These are phyloP conservation scores for Eubucco bourcierii DNA, from an alignment of 2,113 vertebrate genomes.

Conservation along the genomic window DNA sequence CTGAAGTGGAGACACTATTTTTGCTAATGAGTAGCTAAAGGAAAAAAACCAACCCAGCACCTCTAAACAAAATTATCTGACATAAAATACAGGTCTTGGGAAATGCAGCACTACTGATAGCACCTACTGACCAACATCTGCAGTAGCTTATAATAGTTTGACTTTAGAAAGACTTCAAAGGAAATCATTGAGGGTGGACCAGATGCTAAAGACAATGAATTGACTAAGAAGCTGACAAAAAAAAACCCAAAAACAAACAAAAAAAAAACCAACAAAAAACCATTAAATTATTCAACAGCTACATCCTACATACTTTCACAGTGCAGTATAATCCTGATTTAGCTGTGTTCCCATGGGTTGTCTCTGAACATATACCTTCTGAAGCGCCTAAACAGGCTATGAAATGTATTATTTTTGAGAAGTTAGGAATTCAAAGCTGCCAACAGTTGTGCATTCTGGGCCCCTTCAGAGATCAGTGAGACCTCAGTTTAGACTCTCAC, in stretches of 20 bases:
- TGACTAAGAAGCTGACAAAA: neutral
- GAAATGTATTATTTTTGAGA: neutral
- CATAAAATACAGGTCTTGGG: neutral
- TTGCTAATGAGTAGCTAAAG: neutral
- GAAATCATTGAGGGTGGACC: neutral
- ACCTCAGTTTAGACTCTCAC: neutral
- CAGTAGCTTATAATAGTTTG: neutral
- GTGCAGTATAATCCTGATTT: neutral
- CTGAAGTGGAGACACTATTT: neutral
- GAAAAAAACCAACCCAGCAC: neutral
- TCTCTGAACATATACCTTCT: neutral
- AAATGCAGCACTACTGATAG: neutral
- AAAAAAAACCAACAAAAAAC: neutral
- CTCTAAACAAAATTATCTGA: neutral
- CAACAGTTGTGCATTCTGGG: neutral
- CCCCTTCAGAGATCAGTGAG: neutral
- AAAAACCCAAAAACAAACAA: neutral
- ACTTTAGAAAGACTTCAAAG: neutral
- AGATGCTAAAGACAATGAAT: neutral
- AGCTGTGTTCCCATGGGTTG: neutral
- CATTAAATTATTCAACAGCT: constrained; percentile 24
- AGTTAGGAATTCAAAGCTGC: neutral
- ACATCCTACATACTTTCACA: constrained; percentile 3
- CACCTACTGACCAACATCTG: neutral
- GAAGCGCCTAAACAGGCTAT: neutral